phyloP scores from a whole-genome alignment of 2,888 invertebrate genomes.

The Melinaea marsaeus region DNA sequence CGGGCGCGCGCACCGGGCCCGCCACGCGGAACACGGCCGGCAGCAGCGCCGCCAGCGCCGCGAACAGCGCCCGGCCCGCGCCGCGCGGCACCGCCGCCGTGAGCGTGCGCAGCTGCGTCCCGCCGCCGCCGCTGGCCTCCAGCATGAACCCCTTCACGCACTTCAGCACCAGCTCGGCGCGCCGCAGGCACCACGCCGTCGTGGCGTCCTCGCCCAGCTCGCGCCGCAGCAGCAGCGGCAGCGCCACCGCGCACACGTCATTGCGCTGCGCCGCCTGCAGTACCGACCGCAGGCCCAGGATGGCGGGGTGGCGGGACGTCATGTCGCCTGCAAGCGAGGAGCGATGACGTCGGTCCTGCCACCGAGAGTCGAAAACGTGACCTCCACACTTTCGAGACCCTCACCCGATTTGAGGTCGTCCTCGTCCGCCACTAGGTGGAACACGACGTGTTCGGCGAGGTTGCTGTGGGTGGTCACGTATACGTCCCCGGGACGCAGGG shows the following conservation, averaged over 20 bases:
- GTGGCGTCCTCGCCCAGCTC: conserved; percentile 96
- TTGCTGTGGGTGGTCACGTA: conserved; percentile 94
- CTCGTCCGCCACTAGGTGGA: conserved; percentile 96
- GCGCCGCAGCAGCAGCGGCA: conserved; percentile 94
- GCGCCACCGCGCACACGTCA: conserved; percentile 94
- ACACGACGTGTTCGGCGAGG: conserved; percentile 95
- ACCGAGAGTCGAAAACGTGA: too few relatives aligned
- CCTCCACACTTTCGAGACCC: not conserved
- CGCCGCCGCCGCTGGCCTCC: conserved; percentile 96
- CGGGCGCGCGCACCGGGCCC: conserved; percentile 83
- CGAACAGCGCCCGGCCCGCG: conserved; percentile 46
- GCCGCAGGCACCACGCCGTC: conserved; percentile 95
- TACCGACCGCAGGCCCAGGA: conserved; percentile 95
- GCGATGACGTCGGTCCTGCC: too few relatives aligned
- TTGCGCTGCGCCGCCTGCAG: conserved; percentile 96
- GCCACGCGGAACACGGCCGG: conserved; percentile 95
- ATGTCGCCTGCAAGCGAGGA: conserved; percentile 82
- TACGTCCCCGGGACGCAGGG: conserved; percentile 89
- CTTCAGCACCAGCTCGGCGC: conserved; percentile 98
- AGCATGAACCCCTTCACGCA: conserved; percentile 99
- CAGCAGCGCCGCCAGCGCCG: conserved; percentile 92
- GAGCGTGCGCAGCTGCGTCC: conserved; percentile 91
- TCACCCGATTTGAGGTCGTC: conserved; percentile 69
- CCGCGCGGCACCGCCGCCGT: conserved; percentile 45
- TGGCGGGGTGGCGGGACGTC: conserved; percentile 96